Evolutionary conservation across 2,797 vertebrate genomes (phyloP).

Genomic region (Fringilla coelebs): DNA sequence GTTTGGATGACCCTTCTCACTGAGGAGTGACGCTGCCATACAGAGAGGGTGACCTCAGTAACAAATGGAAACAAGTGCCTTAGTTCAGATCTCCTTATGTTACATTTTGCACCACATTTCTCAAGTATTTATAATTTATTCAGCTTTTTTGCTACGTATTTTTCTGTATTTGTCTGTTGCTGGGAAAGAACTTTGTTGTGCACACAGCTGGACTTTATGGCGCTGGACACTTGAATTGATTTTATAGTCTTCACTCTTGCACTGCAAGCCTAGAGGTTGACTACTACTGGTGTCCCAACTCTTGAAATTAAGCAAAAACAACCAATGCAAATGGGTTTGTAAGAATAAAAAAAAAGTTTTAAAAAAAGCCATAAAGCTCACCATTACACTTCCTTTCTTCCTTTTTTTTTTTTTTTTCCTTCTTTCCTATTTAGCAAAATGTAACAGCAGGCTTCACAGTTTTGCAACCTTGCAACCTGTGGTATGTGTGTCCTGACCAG

Average conservation of each 20-base stretch:
- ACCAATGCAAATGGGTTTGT: conserved; percentile 21
- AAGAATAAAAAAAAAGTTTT: conserved; percentile 48
- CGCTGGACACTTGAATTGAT: background rate
- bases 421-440: background rate
- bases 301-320: background rate
- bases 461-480: background rate
- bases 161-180: background rate
- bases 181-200: background rate
- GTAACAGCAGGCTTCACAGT: background rate
- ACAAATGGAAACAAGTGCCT: conserved; percentile 6
- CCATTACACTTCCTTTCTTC: background rate
- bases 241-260: background rate
- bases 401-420: background rate
- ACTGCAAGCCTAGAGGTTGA: background rate
- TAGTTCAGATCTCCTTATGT: background rate
- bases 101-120: conserved; percentile 24
- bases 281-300: background rate
- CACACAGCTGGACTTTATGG: background rate
- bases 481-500: accelerated
- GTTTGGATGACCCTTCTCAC: background rate
- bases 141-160: conserved; percentile 5
- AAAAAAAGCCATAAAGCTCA: background rate
- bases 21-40: accelerated
- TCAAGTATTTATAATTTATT: conserved; percentile 57
- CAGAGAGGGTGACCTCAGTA: background rate